Base-by-base conservation (phyloP, 1,140 invertebrate genomes). In the Danaus plexippus region DNA sequence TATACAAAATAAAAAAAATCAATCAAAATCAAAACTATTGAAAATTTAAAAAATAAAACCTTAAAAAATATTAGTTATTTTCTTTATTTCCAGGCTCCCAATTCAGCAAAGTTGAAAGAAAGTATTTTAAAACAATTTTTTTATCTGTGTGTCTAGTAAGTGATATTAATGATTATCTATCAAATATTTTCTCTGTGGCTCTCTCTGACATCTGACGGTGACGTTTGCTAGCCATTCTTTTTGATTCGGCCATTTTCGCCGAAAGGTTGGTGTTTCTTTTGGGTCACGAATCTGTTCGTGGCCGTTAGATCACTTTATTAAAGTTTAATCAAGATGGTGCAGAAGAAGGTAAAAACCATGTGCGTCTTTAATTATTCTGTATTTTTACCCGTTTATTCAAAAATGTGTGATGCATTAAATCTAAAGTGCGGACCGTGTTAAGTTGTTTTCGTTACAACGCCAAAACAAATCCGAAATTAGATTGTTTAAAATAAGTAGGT, bases 301-400 rank as follows among this genome's bases (percentile, higher is more conserved):
- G 75, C 80, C 80, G 70, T 71, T 76, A 77, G 71, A 88, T 88
- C 86, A 76, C 77, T 71, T 49, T 74, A 63, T 63, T 82, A 80
- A 86, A 80, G 72, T 71, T 69, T 54, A 73, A 64, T 70, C 79
- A 88, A 87, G 75, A 88, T 88, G 86, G 86, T 88, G 77, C 86
- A 88, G 77, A 88, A 88, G 86, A 88, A 88, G 86, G 86, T 88
- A 86, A 86, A 85, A 73, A 52, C 72, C 71, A 82, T 80, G 80
- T 84, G 78, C 79, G 80, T 83, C 82, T 70, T 69, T 56, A 71
- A 53, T 64, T 67, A 69, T 15, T 15, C 3, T 3, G 15, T 67
- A 42, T 84, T 86, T 86, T 77, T 61, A 44, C 52, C 70, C 57
- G 52, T 44, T 65, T 64, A 63, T 65, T 69, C 72, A 71, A 61